Evolutionary conservation across 2,888 invertebrate genomes (phyloP), one percentile per base, ranked within the genome.

Genomic region (Prenolepis imparis): DNA sequence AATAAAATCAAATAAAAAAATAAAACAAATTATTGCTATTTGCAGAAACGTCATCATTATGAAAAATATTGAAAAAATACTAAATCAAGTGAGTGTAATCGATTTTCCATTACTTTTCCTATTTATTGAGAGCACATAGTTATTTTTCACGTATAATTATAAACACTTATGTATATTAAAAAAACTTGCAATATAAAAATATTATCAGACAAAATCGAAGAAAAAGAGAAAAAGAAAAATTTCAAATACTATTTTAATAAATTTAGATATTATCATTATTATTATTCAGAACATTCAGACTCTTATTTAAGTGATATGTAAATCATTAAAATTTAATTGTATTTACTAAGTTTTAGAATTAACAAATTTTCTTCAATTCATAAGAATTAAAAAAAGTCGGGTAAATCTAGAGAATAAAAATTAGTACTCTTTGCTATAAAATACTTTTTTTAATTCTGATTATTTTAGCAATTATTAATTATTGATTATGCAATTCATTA

Each of bases 181-280:
- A 55, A 63, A 36, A 15, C 0, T 8, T 21, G 39, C 28, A n/a
- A 41, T 57, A 44, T 24, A 52, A 59, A 68, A 9, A 1, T 63
- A 57, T 55, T 74, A 64, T 8, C 36, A 24, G 36, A 57, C 12
- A 21, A 83, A 18, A 48, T 32, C 36, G 68, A 82, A 21, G 57
- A 75, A 28, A 21, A 73, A 61, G 12, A 64, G 39, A 57, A 36
- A 11, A 63, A 55, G 15, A 77, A 77, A 48, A 82, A 61, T 21
- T 48, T 91, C 11, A 91, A 89, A 80, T 91, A 92, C 83, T 91
- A 91, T 74, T 91, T 89, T 85, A 87, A 92, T 48, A 88, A 89
- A 81, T 87, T 92, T 75, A 86, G 89, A 83, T 92, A 91, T 66
- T 92, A 92, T 77, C 90, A 91, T 66, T 92, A 88, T 72, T 74